Evolutionary conservation across 2,113 vertebrate genomes (phyloP).

Genomic region (Clinocottus analis): DNA sequence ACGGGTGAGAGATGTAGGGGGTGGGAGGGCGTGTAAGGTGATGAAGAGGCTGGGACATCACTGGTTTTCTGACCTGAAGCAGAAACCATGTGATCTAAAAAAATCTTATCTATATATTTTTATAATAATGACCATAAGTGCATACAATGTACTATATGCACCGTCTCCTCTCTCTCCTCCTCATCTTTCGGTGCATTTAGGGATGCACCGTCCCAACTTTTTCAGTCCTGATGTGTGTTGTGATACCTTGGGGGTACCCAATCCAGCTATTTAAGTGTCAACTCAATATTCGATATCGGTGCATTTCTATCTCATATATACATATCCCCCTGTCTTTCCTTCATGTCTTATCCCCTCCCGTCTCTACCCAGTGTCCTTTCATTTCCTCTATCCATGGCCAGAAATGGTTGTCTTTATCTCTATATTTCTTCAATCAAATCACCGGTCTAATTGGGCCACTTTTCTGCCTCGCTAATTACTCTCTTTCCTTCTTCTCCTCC

Average conservation of each 20-base stretch:
- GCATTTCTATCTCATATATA: neutral
- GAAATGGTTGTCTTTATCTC: conserved; percentile 16
- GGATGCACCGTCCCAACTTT: neutral
- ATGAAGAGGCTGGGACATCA: neutral
- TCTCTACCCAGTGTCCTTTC: neutral
- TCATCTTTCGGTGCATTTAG: neutral
- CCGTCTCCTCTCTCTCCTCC: neutral
- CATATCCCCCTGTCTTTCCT: neutral
- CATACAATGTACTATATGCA: neutral
- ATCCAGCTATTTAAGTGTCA: neutral
- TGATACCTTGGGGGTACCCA: neutral
- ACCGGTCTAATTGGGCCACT: conserved; percentile 41
- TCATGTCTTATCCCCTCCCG: neutral
- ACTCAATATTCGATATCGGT: neutral
- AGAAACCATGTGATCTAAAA: conserved; percentile 32
- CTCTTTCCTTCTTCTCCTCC: conserved; percentile 9
- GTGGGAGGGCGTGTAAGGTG: neutral
- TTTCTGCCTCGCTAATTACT: conserved; percentile 40
- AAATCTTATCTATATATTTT: conserved; percentile 6
- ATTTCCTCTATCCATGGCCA: conserved; percentile 15
- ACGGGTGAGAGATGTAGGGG: conserved; percentile 10
- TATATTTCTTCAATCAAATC: conserved; percentile 36
- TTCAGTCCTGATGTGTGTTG: neutral
- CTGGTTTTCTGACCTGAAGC: conserved; percentile 12
- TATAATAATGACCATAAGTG: conserved; percentile 2